Conservation (phyloP, 2,797 vertebrate species). For the Falco novaeseelandiae region DNA sequence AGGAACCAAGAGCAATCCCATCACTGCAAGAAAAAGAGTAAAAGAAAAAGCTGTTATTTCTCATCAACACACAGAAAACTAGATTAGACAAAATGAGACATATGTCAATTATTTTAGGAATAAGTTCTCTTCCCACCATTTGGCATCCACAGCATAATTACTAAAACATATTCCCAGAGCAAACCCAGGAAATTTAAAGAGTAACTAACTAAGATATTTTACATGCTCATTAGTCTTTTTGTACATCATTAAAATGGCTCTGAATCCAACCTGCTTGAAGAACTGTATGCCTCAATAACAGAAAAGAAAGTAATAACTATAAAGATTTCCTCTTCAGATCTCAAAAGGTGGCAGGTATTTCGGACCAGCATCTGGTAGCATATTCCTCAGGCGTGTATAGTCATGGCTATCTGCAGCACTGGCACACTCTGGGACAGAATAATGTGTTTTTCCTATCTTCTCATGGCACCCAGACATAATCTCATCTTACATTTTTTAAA, state of each 20-base stretch:
- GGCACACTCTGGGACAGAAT: neutral
- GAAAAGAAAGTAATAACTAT: constrained; percentile 4
- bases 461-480: neutral
- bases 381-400: neutral
- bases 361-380: rapidly evolving
- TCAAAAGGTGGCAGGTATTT: neutral
- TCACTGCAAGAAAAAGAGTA: neutral
- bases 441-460: neutral
- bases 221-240: constrained; percentile 51
- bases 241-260: neutral
- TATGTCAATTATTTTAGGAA: constrained; percentile 36
- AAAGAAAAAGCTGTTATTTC: neutral
- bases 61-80: neutral
- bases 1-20: neutral
- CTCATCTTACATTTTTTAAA: neutral
- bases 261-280: constrained; percentile 28
- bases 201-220: constrained; percentile 43
- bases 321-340: neutral
- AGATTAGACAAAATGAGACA: constrained; percentile 11
- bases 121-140: constrained; percentile 4
- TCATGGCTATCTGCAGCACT: neutral
- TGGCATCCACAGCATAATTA: constrained; percentile 2
- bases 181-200: constrained; percentile 28
- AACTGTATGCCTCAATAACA: neutral
- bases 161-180: constrained; percentile 5